These are phyloP conservation scores for Aphelenchoides fujianensis DNA, from an alignment of 1,140 invertebrate genomes.

Conservation along the genomic window DNA sequence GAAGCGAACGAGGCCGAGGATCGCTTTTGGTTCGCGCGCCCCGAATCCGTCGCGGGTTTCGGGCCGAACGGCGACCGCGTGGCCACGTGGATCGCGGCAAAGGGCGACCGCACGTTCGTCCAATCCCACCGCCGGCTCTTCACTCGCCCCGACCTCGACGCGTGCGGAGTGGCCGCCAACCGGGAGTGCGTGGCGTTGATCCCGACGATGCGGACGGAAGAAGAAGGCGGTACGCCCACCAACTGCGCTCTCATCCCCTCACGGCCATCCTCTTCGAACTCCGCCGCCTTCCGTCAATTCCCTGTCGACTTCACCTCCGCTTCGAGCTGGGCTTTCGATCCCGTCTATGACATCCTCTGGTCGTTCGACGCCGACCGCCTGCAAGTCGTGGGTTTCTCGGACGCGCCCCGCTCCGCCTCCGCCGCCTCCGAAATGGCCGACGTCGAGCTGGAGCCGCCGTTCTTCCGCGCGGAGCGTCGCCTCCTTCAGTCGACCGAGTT, in stretches of 20 bases:
- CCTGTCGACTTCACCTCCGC: neutral
- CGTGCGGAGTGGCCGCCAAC: slow-evolving; percentile 49
- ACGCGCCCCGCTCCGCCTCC: slow-evolving; percentile 23
- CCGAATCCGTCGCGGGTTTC: slow-evolving; percentile 74
- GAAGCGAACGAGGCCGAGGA: slow-evolving; percentile 48
- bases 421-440: neutral
- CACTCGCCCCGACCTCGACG: slow-evolving; percentile 67
- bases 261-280: neutral
- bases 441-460: slow-evolving; percentile 18
- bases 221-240: neutral
- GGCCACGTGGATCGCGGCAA: slow-evolving; percentile 87
- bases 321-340: slow-evolving; percentile 37
- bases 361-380: slow-evolving; percentile 40
- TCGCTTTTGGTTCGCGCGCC: slow-evolving; percentile 76
- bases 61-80: slow-evolving; percentile 71
- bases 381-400: slow-evolving; percentile 30
- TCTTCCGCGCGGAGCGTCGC: slow-evolving; percentile 14
- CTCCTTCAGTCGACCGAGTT: slow-evolving; percentile 30
- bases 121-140: slow-evolving; percentile 88
- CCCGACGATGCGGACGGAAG: slow-evolving; percentile 33
- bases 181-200: slow-evolving; percentile 29
- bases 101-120: slow-evolving; percentile 88
- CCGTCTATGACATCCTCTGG: slow-evolving; percentile 47
- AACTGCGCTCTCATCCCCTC: neutral
- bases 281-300: slow-evolving; percentile 12